Evolutionary conservation across 2,113 vertebrate species (phyloP), one percentile per base, ranked within the genome.

Genomic region (Halcyon senegalensis): DNA sequence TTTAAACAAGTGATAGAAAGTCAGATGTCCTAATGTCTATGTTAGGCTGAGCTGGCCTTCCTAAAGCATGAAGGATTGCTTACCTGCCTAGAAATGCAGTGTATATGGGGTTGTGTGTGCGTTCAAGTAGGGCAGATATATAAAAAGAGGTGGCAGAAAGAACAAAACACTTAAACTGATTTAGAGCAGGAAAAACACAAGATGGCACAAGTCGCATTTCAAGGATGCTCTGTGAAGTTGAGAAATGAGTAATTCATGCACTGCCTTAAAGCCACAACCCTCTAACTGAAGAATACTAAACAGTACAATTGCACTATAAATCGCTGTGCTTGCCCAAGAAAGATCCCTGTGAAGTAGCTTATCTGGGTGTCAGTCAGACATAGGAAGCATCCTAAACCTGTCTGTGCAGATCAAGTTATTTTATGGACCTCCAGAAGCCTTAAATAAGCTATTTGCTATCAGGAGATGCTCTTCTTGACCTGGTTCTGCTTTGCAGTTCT

Each of bases 201-300:
- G 96, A 96, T 96, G 96, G 94, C 96, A 97, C 91, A 97, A 97
- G 95, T 90, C 93, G 93, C 93, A 96, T 96, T 96, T 97, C 92
- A 95, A 93, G 96, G 95, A 93, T 93, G 90, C 63, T 94, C 50
- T 16, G 67, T 76, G 87, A 96, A 95, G 78, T 91, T 93, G 93
- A 94, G 87, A 90, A 95, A 87, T 0, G 31, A 89, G 70, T 73
- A 23, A 95, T 91, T 93, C 84, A 81, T 83, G 70, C 66, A 14
- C 43, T 87, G 77, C 74, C 59, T 96, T 85, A 94, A 93, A 94
- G 84, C 58, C 87, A 92, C 75, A 95, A 12, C 46, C 94, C 59
- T 76, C 60, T 86, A 78, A 51, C 79, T 39, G 79, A 56, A 69
- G 82, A 81, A 81, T n/a, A 39, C 79, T 64, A 14, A 96, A 4